Evolutionary conservation across 2,888 invertebrate species (phyloP).

Genomic region (Polydrusus cervinus): DNA sequence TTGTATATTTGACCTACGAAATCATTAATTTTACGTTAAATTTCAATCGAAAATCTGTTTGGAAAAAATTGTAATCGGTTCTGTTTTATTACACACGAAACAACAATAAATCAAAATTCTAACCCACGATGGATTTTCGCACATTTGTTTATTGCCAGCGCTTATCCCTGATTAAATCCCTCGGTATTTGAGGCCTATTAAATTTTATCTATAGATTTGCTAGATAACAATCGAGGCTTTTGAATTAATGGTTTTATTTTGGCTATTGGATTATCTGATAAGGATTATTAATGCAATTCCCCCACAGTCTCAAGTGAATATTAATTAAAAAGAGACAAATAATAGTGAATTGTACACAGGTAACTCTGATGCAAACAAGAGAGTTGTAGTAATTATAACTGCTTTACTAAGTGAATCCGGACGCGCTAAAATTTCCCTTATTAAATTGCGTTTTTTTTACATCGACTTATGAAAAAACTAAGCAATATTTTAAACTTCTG

Average conservation of each 20-base stretch:
- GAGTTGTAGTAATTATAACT: too few species aligned
- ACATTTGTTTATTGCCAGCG: slow-evolving; percentile 20
- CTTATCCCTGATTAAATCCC: slow-evolving; percentile 15
- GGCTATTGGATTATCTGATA: not conserved
- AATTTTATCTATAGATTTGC: slow-evolving; percentile 8
- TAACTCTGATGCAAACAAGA: too few species aligned
- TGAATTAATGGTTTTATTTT: slow-evolving; percentile 1
- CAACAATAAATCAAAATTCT: slow-evolving; percentile 17
- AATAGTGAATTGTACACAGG: too few species aligned
- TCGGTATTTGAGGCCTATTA: slow-evolving; percentile 15
- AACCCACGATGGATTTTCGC: slow-evolving; percentile 14
- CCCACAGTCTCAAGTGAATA: not conserved
- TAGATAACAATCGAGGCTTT: not conserved
- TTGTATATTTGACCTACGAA: too few species aligned
- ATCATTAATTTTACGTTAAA: slow-evolving; percentile 1
- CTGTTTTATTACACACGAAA: slow-evolving; percentile 17
- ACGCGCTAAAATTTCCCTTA: too few species aligned
- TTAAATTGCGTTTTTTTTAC: too few species aligned
- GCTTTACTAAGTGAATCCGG: too few species aligned
- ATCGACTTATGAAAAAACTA: too few species aligned
- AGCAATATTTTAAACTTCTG: too few species aligned
- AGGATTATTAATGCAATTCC: not conserved
- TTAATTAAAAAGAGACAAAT: too few species aligned
- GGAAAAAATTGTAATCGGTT: not conserved
- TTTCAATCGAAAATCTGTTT: not conserved